A percentile compares a stretch with the other conserved stretches of the same genome.
Conservation (phyloP, 2,113 vertebrate genomes). For the Tupaia tana region DNA sequence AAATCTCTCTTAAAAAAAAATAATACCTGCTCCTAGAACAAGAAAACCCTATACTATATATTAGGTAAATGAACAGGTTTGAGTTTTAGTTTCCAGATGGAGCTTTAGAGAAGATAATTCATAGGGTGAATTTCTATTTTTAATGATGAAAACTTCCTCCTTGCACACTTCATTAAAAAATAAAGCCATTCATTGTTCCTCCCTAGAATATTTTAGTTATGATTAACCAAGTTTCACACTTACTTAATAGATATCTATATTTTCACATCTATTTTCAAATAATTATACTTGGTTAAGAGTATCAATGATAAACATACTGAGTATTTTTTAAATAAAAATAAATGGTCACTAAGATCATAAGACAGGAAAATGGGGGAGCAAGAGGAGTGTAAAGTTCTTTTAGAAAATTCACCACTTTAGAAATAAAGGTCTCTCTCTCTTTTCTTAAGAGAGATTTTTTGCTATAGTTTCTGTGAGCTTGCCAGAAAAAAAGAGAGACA, state of each 20-base stretch:
- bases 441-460: no score
- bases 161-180: background rate
- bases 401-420: background rate
- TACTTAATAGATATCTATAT: background rate
- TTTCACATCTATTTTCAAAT: conserved; percentile 1
- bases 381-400: background rate
- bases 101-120: background rate
- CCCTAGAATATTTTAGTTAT: background rate
- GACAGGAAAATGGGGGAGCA: background rate
- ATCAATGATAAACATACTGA: background rate
- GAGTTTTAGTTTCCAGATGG: background rate
- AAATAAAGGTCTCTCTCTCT: conserved; percentile 23
- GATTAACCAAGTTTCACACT: background rate
- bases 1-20: no score
- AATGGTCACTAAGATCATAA: background rate
- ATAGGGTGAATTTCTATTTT: background rate
- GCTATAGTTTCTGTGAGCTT: no score
- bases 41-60: background rate
- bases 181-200: background rate
- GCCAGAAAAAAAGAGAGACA: no score
- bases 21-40: background rate
- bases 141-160: background rate
- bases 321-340: background rate
- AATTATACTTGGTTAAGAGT: background rate
- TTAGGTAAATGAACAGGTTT: background rate